Base-by-base conservation (phyloP, 1,140 invertebrate genomes). In the Apis laboriosa region DNA sequence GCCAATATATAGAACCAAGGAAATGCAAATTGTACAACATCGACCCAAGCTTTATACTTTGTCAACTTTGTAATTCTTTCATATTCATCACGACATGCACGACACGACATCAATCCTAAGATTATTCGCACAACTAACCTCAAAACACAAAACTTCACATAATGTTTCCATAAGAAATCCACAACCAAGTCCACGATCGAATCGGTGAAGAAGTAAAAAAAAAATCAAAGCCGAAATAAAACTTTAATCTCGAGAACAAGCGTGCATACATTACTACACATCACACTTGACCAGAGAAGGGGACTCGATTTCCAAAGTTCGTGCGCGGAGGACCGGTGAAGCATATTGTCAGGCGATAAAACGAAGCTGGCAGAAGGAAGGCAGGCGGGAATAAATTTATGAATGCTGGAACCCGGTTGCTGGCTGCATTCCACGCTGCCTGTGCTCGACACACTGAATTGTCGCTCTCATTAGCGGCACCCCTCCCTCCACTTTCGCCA, bases 401-500 rank as follows among this genome's bases (percentile, higher is more conserved):
- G 86, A 91, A 88, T 83, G 88, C 80, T 84, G 84, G 77, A 86
- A 89, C 68, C 80, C 68, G 81, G 74, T 82, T 43, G 81, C 79
- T 72, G 77, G 88, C 87, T 89, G 90, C 90, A 91, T 91, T 91
- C 90, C 90, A 87, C 82, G 84, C 84, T 77, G 86, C 74, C 89
- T 90, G 85, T 81, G 75, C 85, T 79, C 87, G 90, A 91, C 89
- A 87, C 87, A 88, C 86, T 89, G 90, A 91, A 91, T 91, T 90
- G 90, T 91, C 89, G 90, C 89, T 87, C 90, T 90, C 89, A 90
- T 90, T 90, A 90, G 89, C 89, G 88, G 90, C 88, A 88, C 85
- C 82, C 72, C 78, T 84, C 55, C 85, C 84, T 78, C 82, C 83
- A 77, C 77, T 75, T 71, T 82, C 73, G 68, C 68, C 60, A 74